Conservation (phyloP, 2,888 invertebrate genomes). For the Drosophila silvestris region DNA sequence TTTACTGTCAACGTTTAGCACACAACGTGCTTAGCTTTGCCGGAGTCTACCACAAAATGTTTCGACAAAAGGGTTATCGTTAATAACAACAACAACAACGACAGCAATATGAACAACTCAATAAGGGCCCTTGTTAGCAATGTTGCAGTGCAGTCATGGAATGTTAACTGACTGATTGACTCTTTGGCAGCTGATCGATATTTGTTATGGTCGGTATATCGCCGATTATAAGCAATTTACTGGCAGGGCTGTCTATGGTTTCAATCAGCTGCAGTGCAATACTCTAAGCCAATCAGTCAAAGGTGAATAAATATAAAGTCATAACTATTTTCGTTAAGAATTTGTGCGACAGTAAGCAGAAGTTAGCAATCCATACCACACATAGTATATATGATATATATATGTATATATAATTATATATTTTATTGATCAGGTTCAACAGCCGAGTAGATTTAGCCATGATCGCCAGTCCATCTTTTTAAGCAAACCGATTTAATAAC, state of each 20-base stretch:
- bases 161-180: slow-evolving; percentile 35
- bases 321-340: not conserved
- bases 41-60: slow-evolving; percentile 9
- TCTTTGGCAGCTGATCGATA: slow-evolving; percentile 66
- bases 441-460: not conserved
- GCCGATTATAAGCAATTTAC: slow-evolving; percentile 28
- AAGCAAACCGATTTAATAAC: not conserved
- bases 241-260: not conserved
- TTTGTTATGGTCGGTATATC: slow-evolving; percentile 37
- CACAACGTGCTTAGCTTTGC: slow-evolving; percentile 48
- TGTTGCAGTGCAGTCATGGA: slow-evolving; percentile 24
- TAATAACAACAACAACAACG: not conserved
- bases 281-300: not conserved
- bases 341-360: not conserved
- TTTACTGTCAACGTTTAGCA: slow-evolving; percentile 64
- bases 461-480: not conserved
- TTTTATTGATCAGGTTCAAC: not conserved
- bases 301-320: not conserved
- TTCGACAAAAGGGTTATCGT: slow-evolving; percentile 7
- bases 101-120: slow-evolving; percentile 62
- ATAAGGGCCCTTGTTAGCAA: slow-evolving; percentile 70
- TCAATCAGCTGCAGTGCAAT: slow-evolving; percentile 7
- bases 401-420: too few species aligned
- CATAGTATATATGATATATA: not conserved
- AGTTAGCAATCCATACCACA: not conserved